phyloP scores from a whole-genome alignment of 1,140 invertebrate genomes.

The Drosophila azteca region DNA sequence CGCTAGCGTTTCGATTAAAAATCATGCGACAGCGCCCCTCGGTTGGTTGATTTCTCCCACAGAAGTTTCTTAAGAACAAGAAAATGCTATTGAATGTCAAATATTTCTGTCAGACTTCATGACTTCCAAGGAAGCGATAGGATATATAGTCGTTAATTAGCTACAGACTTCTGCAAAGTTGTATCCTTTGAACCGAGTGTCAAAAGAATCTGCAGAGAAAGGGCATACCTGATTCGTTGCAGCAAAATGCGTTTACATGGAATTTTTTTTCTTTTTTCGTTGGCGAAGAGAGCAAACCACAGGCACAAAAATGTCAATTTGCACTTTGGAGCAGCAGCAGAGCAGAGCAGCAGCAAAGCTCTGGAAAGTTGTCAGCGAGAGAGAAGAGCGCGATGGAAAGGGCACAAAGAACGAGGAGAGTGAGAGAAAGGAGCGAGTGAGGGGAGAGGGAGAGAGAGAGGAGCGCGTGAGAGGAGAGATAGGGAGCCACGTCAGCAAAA shows the following conservation, averaged over 20 bases:
- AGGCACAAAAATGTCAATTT: constrained; percentile 81
- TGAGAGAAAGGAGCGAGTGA: neutral
- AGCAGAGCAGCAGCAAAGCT: constrained; percentile 34
- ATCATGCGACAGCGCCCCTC: too few species aligned
- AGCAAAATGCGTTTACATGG: neutral
- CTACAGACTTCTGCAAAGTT: too few species aligned
- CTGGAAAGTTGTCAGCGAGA: constrained; percentile 50
- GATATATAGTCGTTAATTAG: too few species aligned
- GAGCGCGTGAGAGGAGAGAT: constrained; percentile 18
- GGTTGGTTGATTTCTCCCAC: too few species aligned
- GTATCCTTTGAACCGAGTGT: too few species aligned
- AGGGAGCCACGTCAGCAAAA: constrained; percentile 61
- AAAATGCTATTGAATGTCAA: too few species aligned
- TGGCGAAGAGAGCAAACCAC: constrained; percentile 58
- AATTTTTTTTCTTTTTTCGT: neutral
- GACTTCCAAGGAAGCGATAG: too few species aligned
- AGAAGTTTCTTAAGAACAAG: too few species aligned
- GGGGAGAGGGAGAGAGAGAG: neutral
- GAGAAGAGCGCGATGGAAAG: constrained; percentile 26
- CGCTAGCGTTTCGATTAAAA: too few species aligned
- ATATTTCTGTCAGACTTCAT: too few species aligned
- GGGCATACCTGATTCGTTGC: too few species aligned
- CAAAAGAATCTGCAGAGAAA: too few species aligned
- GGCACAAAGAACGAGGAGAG: neutral
- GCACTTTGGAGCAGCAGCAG: constrained; percentile 63